Conservation (phyloP, 2,797 vertebrate genomes). For the Rousettus madagascariensis region DNA sequence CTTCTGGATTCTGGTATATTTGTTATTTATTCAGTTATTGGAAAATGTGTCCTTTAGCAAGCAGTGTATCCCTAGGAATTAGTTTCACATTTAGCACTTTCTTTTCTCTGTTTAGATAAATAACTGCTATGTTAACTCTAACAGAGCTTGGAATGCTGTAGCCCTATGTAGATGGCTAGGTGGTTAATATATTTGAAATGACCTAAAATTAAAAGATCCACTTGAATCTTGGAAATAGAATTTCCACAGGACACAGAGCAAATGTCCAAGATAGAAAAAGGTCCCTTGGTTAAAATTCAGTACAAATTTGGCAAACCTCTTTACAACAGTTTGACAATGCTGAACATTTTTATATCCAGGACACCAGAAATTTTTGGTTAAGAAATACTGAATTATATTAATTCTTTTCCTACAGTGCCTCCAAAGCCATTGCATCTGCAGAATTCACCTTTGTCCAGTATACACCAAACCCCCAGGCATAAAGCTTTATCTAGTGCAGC, state of each 20-base stretch:
- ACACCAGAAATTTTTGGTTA: not conserved
- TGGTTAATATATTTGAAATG: not conserved
- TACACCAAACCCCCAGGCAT: conserved; percentile 79
- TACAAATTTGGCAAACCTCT: not conserved
- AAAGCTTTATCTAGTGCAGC: conserved; percentile 83
- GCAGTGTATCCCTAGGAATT: not conserved
- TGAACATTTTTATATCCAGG: not conserved
- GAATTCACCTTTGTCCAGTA: conserved; percentile 76
- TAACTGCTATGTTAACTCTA: not conserved
- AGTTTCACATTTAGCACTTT: not conserved
- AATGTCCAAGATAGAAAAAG: not conserved
- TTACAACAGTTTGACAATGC: not conserved
- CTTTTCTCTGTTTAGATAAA: not conserved
- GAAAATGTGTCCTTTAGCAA: conserved; percentile 18
- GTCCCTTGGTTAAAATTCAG: not conserved
- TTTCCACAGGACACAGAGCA: not conserved
- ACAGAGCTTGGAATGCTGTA: not conserved
- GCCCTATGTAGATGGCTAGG: not conserved
- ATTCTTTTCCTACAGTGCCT: conserved; percentile 85
- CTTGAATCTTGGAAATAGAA: not conserved
- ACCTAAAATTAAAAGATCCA: not conserved
- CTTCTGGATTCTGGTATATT: not conserved
- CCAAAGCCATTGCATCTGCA: conserved; percentile 88
- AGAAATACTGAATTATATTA: conserved; percentile 52
- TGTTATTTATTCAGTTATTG: not conserved